Percentiles rank a stretch among this genome's conserved stretches.
These are phyloP conservation scores for Eulemur macaco DNA, from an alignment of 2,113 vertebrate species.

Conservation along the genomic window DNA sequence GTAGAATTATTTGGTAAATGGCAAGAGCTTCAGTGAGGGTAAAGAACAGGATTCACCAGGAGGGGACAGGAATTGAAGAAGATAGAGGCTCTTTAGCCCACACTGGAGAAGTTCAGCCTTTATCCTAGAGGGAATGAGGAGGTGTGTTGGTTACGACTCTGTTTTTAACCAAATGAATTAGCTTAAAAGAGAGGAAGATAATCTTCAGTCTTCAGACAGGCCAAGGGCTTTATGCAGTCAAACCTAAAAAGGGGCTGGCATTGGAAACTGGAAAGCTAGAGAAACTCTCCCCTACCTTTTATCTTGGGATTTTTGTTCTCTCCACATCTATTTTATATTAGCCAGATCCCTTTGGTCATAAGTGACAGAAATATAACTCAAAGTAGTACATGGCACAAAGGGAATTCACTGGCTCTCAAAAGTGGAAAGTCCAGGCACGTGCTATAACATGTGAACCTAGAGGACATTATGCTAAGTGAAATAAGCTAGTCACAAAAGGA, in stretches of 20 bases:
- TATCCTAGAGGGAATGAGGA: neutral
- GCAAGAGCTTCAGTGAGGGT: neutral
- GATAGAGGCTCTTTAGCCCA: neutral
- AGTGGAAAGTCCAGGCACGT: neutral
- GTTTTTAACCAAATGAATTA: neutral
- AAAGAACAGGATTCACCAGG: neutral
- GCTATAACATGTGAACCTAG: neutral
- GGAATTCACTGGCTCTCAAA: neutral
- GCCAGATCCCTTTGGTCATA: neutral
- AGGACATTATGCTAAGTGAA: neutral
- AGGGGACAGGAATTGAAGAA: neutral
- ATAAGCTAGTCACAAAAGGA: neutral
- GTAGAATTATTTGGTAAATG: neutral
- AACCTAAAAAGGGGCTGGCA: neutral
- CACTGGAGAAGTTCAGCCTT: neutral
- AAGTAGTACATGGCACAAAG: neutral
- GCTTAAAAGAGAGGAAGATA: neutral
- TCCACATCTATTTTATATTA: neutral
- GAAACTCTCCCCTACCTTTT: neutral
- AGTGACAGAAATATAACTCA: neutral
- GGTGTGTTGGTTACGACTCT: neutral
- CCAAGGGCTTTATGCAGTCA: neutral
- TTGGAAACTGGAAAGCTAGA: neutral
- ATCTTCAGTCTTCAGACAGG: neutral
- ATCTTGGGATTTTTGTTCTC: neutral